Evolutionary conservation across 2,797 vertebrate species (phyloP).

Genomic region (Babyrousa celebensis): DNA sequence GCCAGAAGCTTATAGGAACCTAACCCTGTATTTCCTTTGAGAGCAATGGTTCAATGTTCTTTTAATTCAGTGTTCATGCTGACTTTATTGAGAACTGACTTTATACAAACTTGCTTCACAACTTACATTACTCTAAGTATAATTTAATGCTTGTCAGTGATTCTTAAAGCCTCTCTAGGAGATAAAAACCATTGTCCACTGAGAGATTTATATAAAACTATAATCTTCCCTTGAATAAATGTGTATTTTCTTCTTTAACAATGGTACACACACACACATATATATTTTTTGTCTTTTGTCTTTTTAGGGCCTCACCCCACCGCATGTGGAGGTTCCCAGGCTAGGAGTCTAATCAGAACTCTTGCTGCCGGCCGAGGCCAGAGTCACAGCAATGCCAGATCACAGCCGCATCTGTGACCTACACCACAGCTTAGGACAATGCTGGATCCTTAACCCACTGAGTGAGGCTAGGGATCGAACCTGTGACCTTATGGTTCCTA

Average conservation of each 20-base stretch:
- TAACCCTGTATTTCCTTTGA: background rate
- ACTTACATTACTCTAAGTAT: background rate
- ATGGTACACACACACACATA: too few relatives aligned
- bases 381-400: too few relatives aligned
- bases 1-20: background rate
- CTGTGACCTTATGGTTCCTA: too few relatives aligned
- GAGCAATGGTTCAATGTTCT: background rate
- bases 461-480: too few relatives aligned
- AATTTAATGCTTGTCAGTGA: background rate
- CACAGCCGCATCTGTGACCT: too few relatives aligned
- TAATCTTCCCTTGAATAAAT: background rate
- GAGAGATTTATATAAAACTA: conserved; percentile 34
- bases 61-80: background rate
- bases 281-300: too few relatives aligned
- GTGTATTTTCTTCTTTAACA: background rate
- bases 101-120: background rate
- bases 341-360: too few relatives aligned
- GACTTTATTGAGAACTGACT: background rate
- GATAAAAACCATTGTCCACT: background rate
- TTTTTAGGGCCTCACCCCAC: too few relatives aligned
- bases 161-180: background rate
- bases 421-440: too few relatives aligned
- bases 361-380: too few relatives aligned
- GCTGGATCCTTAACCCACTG: too few relatives aligned
- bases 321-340: too few relatives aligned